Base-by-base conservation (phyloP, 2,888 invertebrate species). In the Drosophila histrio region DNA sequence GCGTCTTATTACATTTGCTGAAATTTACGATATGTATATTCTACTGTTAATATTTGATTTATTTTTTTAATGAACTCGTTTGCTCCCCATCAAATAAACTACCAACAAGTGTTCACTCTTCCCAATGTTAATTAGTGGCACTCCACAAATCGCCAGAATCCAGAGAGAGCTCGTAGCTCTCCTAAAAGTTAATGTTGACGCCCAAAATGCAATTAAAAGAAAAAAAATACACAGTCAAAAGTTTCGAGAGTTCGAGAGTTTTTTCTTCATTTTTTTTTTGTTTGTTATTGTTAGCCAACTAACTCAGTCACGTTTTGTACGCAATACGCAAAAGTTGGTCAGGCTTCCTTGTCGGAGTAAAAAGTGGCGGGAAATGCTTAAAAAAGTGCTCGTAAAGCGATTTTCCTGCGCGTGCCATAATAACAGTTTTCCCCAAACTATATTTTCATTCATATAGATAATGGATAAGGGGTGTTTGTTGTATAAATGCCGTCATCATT, bases 371-470 rank as follows among this genome's bases (percentile, higher is more conserved):
- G 6, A n/a, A 15, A 32, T 3, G 32, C 28, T 41, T 4, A 13
- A 41, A 46, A 59, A 36, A 43, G n/a, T 24, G 68, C 60, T 56
- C 53, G 47, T 67, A 77, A 76, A 72, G 50, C 63, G 64, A 76
- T 86, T 79, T 77, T 52, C 64, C 22, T 52, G 52, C 64, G 70
- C 83, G 77, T 82, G 76, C 64, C 68, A 49, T 53, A 63, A 69
- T 62, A 81, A 82, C 82, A 75, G 72, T 69, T 68, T 82, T 64
- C 46, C 43, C 32, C 43, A 76, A 86, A 80, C 87, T 83, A 72
- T 65, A n/a, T n/a, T n/a, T n/a, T 66, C 77, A 60, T 53, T 61
- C 24, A 60, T 46, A 52, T 32, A 49, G 32, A 62, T 53, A 53
- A 59, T 43, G 58, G 24, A 34, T 44, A 28, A 15, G 39, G 43